These are phyloP conservation scores for Mastomys coucha DNA, from an alignment of 2,113 vertebrate genomes.

Conservation along the genomic window DNA sequence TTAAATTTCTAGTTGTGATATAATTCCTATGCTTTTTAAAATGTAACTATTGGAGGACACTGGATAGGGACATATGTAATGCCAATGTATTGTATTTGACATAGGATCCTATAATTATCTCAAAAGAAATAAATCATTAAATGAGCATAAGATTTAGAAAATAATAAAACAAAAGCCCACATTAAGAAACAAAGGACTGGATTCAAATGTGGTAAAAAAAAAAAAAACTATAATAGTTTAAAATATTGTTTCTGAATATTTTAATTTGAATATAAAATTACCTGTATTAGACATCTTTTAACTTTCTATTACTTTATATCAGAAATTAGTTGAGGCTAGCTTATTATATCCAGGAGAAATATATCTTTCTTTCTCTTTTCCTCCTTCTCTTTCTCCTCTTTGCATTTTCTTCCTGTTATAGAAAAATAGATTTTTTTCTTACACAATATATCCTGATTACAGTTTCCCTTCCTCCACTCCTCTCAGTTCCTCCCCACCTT, in stretches of 20 bases:
- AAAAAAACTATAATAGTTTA: neutral
- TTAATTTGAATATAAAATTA: neutral
- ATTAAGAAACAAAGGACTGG: neutral
- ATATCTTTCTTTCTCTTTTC: neutral
- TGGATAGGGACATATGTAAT: neutral
- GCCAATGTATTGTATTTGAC: neutral
- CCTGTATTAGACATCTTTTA: neutral
- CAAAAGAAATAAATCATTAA: neutral
- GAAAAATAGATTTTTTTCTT: neutral
- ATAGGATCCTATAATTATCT: neutral
- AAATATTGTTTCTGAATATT: conserved; percentile 18
- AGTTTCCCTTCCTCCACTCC: neutral
- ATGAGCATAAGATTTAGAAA: neutral
- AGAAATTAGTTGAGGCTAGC: neutral
- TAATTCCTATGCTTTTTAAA: neutral
- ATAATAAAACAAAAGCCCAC: neutral
- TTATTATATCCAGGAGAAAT: neutral
- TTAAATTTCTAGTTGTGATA: neutral
- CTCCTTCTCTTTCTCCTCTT: neutral
- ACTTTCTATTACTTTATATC: neutral
- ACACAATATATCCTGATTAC: neutral
- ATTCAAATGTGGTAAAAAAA: neutral
- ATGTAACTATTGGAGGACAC: neutral
- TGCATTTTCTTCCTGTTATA: neutral
- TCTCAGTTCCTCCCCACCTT: neutral